Evolutionary conservation across 2,888 invertebrate species (phyloP).

Genomic region (Platynereis dumerilii): DNA sequence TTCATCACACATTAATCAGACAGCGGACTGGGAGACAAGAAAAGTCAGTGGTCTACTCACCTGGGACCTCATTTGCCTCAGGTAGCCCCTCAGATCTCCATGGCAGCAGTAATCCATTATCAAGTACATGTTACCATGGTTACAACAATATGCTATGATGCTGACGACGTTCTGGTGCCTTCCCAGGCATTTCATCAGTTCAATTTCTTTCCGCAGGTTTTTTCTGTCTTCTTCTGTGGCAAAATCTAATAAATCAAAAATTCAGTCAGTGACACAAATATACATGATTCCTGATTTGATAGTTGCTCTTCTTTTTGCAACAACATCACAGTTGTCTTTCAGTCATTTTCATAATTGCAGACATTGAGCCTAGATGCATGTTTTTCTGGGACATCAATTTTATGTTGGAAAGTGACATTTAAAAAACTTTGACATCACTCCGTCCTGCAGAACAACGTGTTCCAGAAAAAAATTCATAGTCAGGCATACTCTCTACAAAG

Average conservation of each 20-base stretch:
- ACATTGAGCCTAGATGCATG: no score
- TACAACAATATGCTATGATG: slow-evolving; percentile 78
- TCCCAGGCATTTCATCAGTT: slow-evolving; percentile 85
- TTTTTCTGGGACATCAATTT: no score
- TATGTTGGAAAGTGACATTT: no score
- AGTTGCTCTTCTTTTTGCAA: no score
- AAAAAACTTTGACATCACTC: no score
- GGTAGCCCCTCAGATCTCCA: slow-evolving; percentile 79
- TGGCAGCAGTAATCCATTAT: slow-evolving; percentile 83
- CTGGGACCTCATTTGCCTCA: slow-evolving; percentile 66
- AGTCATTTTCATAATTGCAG: neutral
- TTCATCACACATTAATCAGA: no score
- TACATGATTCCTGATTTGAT: no score
- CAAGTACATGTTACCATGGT: slow-evolving; percentile 67
- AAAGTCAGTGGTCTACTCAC: no score
- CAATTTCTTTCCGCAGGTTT: slow-evolving; percentile 81
- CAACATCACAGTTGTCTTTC: neutral
- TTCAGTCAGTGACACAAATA: neutral
- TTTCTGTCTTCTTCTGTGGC: slow-evolving; percentile 76
- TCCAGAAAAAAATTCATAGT: no score
- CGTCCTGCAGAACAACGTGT: no score
- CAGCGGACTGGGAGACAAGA: no score
- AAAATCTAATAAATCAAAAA: slow-evolving; percentile 68
- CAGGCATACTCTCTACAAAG: no score
- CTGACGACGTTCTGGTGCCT: slow-evolving; percentile 83